A percentile compares a stretch with the other conserved stretches of the same genome.
phyloP scores from a whole-genome alignment of 2,797 vertebrate genomes.

The Tapera naevia region DNA sequence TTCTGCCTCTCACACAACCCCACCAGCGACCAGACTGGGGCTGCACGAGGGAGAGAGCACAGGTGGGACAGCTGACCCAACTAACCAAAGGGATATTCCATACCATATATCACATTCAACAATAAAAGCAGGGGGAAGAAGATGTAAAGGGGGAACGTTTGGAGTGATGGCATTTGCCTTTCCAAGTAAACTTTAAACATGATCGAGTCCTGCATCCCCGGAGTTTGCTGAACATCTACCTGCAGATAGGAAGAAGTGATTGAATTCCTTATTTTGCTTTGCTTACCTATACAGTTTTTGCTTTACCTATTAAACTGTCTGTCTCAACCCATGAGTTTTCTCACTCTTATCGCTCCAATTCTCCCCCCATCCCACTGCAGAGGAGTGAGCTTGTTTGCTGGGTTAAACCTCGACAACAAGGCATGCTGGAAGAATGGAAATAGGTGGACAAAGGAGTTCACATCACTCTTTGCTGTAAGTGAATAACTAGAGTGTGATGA shows the following conservation, averaged over 20 bases:
- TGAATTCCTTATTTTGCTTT: neutral
- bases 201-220: neutral
- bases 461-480: neutral
- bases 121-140: neutral
- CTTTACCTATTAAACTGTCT: neutral
- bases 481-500: neutral
- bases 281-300: fast-evolving
- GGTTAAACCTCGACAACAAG: neutral
- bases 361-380: neutral
- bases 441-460: neutral
- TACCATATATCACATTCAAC: fast-evolving
- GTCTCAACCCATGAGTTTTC: fast-evolving
- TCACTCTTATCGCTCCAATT: neutral
- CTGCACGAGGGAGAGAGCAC: neutral
- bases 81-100: neutral
- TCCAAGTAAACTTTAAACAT: fast-evolving
- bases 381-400: neutral
- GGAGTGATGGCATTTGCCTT: fast-evolving
- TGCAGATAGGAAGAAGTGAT: neutral
- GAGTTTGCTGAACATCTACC: neutral
- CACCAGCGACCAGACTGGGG: fast-evolving
- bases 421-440: neutral
- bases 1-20: neutral
- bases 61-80: neutral
- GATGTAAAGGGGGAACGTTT: fast-evolving